Base-by-base conservation (phyloP, 2,888 invertebrate genomes). In the Rhodophaea formosa region DNA sequence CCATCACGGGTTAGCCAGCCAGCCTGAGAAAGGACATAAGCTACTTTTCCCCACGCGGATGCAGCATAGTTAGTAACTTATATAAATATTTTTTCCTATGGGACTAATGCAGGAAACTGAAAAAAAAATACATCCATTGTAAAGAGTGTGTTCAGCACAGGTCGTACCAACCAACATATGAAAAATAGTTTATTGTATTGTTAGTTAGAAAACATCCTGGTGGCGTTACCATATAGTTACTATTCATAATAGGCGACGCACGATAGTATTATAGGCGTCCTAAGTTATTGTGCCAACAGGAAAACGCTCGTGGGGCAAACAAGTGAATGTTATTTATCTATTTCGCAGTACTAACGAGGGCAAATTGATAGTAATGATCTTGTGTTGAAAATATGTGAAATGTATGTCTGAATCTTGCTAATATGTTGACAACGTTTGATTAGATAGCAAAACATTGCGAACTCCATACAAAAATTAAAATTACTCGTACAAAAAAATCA, bases 271-370 rank as follows among this genome's bases (percentile, higher is more conserved):
- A 10, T 8, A 16, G 32, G 10, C 8, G 16, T 7, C 16, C 16
- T 51, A 35, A 51, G 35, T 10, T 12, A n/a, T n/a, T 17, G 51
- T 17, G 51, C 51, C 51, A 51, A 51, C 51, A 51, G 51, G 51
- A 17, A 51, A 35, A 39, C 10, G 15, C 1, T 23, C 17, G 12
- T 32, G 39, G 16, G 16, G 30, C 15, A 51, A 51, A 51, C 35
- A 51, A 17, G 51, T 7, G 51, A 51, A 51, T 35, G 35, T 51
- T 35, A 39, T 51, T 35, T 39, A 35, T 35, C 35, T 35, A 8
- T 10, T 3, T 15, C 3, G n/a, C 3, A 39, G 39, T 39, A 23
- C 14, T 51, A 32, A 49, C 12, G 12, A 14, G 16, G 51, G 6
- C 17, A 51, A 35, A 29, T 30, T 47, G 46, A 47, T 29, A 0